phyloP scores from a whole-genome alignment of 2,888 invertebrate genomes.

The Diadegma fenestrale region DNA sequence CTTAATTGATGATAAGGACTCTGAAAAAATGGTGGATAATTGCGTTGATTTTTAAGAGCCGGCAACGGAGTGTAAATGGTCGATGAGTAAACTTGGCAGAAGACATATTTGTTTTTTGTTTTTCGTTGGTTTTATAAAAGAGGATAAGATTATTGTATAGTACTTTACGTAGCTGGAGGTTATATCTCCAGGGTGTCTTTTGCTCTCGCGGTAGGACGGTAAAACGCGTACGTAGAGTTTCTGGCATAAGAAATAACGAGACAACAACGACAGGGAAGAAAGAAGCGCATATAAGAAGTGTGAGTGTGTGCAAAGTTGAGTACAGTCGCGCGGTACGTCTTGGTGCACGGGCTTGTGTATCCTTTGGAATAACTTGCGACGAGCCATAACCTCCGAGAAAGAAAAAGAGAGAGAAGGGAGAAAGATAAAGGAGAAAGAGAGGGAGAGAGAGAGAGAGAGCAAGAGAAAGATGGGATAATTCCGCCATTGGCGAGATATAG shows the following conservation, averaged over 20 bases:
- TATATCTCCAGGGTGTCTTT: conserved; percentile 55
- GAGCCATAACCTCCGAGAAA: conserved; percentile 27
- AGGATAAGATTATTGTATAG: conserved; percentile 1
- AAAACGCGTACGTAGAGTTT: conserved; percentile 33
- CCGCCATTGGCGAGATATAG: conserved; percentile 62
- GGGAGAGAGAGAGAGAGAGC: conserved; percentile 18
- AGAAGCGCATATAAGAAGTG: conserved; percentile 27
- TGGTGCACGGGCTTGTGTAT: conserved; percentile 33
- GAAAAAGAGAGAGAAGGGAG: conserved; percentile 29
- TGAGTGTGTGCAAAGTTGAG: conserved; percentile 11
- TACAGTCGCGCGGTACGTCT: conserved; percentile 15
- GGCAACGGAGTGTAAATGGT: conserved; percentile 7
- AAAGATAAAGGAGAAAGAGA: conserved; percentile 2
- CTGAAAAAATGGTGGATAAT: neutral
- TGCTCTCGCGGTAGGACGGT: conserved; percentile 19
- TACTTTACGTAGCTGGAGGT: conserved; percentile 38
- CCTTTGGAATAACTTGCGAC: conserved; percentile 39
- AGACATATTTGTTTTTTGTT: neutral
- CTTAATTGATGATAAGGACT: neutral
- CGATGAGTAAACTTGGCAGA: conserved; percentile 7
- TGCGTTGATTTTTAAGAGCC: neutral
- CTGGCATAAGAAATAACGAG: conserved; percentile 29
- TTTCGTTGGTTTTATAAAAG: neutral
- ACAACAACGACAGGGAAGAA: conserved; percentile 31
- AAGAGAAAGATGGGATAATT: conserved; percentile 64